Evolutionary conservation across 2,888 invertebrate species (phyloP).

Genomic region (Drosophila subsilvestris): DNA sequence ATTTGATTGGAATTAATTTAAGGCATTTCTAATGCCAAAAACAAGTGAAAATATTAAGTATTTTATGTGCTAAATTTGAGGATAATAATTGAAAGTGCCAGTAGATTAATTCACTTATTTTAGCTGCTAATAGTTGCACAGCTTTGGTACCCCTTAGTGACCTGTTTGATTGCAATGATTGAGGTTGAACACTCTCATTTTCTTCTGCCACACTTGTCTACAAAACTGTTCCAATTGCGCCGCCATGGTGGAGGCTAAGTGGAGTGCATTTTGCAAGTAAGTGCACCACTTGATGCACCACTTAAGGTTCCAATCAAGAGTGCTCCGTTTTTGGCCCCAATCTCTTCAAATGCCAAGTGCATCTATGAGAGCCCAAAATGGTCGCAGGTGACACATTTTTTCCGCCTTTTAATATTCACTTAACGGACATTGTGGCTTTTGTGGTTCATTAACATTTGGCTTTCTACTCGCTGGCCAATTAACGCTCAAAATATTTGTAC

Average conservation of each 20-base stretch:
- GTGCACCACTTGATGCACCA: background rate
- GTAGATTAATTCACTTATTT: background rate
- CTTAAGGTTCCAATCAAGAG: background rate
- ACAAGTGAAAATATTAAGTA: too few species aligned
- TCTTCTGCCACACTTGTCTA: background rate
- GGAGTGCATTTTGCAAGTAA: background rate
- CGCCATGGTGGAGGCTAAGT: background rate
- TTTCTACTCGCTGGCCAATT: constrained; percentile 68
- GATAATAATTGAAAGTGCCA: too few species aligned
- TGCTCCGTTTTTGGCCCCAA: background rate
- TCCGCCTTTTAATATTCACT: constrained; percentile 56
- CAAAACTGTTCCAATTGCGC: background rate
- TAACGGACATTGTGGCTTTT: constrained; percentile 56
- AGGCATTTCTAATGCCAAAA: background rate
- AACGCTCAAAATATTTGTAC: constrained; percentile 70
- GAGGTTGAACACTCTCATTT: background rate
- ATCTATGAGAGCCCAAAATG: background rate
- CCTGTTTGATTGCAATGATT: background rate
- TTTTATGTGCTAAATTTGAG: too few species aligned
- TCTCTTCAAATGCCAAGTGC: constrained; percentile 8
- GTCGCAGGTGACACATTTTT: constrained; percentile 10
- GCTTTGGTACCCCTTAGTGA: too few species aligned
- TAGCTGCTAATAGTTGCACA: background rate
- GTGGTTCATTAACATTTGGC: constrained; percentile 73
- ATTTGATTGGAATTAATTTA: background rate